These are phyloP conservation scores for Bubalus kerabau DNA, from an alignment of 2,113 vertebrate genomes.

Conservation along the genomic window DNA sequence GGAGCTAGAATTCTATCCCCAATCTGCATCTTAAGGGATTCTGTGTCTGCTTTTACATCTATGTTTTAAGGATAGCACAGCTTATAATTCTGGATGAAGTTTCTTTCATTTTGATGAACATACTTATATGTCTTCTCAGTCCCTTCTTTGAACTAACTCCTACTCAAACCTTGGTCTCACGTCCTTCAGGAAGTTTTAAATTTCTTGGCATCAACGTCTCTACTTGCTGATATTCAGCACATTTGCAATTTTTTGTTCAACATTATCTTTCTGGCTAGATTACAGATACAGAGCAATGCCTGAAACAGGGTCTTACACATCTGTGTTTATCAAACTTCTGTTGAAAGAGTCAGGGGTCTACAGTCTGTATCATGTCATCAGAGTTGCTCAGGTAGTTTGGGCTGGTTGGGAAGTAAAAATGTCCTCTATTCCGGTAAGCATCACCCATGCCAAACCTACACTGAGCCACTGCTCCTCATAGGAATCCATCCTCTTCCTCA, in stretches of 20 bases:
- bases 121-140: background rate
- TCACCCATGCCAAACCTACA: rapidly evolving
- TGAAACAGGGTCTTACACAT: background rate
- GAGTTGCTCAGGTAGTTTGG: background rate
- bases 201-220: background rate
- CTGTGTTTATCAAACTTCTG: background rate
- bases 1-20: background rate
- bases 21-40: background rate
- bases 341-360: background rate
- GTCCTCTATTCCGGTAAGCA: background rate
- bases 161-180: background rate
- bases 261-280: background rate
- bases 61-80: background rate
- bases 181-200: background rate
- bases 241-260: background rate
- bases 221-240: background rate
- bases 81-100: background rate
- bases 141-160: background rate
- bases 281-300: background rate
- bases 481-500: background rate
- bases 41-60: background rate
- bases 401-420: background rate
- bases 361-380: background rate
- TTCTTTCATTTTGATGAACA: background rate
- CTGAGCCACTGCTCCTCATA: background rate